Percentiles rank a stretch among this genome's conserved stretches.
Conservation (phyloP, 2,797 vertebrate genomes). For the Meda fulgida region DNA sequence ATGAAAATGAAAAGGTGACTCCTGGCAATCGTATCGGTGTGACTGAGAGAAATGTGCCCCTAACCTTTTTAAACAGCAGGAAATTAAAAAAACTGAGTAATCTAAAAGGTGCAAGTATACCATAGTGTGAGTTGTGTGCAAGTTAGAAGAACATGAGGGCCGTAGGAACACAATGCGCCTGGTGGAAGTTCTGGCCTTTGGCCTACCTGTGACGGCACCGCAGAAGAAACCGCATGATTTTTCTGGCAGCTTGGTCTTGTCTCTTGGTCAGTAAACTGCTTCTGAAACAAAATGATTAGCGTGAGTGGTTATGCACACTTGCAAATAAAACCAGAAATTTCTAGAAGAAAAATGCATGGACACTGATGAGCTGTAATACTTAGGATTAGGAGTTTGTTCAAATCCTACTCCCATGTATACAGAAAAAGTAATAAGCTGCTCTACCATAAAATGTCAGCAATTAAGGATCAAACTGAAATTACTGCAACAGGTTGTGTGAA, state of each 20-base stretch:
- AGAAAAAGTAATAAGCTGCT: neutral
- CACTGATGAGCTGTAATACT: neutral
- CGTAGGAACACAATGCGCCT: neutral
- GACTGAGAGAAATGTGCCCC: neutral
- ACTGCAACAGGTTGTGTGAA: constrained; percentile 7
- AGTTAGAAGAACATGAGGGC: constrained; percentile 16
- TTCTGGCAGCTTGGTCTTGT: constrained; percentile 98
- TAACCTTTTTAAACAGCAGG: neutral
- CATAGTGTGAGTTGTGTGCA: constrained; percentile 11
- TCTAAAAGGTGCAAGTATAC: constrained; percentile 1
- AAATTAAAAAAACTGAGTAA: neutral
- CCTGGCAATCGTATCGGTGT: neutral
- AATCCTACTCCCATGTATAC: neutral
- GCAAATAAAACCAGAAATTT: neutral
- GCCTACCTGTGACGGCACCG: constrained; percentile 97
- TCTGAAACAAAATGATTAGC: constrained; percentile 68
- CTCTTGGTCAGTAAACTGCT: constrained; percentile 98
- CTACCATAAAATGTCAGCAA: neutral
- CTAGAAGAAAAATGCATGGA: neutral
- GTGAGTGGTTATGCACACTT: neutral
- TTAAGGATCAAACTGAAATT: neutral
- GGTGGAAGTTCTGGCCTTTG: neutral
- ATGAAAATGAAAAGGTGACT: too few relatives aligned
- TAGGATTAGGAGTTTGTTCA: neutral
- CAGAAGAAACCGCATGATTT: constrained; percentile 98